Conservation (phyloP, 2,888 invertebrate species). For the Campoletis raptor region DNA sequence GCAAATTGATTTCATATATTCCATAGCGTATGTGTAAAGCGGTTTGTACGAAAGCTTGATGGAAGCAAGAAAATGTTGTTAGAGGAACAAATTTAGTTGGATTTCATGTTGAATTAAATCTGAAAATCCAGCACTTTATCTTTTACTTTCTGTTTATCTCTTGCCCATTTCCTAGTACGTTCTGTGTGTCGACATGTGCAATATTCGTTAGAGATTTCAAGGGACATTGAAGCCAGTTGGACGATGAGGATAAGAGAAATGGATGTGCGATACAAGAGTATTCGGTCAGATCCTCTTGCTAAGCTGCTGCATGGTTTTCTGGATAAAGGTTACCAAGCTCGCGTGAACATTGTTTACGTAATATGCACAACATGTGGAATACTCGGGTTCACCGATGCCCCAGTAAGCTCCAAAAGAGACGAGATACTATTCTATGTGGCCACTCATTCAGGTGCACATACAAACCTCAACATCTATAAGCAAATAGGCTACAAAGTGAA, state of each 20-base stretch:
- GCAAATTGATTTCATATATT: constrained; percentile 17
- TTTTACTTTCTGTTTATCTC: background rate
- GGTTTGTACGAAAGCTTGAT: background rate
- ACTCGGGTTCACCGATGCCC: constrained; percentile 60
- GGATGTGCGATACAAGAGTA: constrained; percentile 1
- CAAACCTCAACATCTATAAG: constrained; percentile 13
- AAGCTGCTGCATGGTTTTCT: constrained; percentile 17
- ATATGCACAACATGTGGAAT: constrained; percentile 64
- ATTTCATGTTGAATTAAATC: constrained; percentile 54
- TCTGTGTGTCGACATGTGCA: background rate
- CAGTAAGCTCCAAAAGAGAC: constrained; percentile 54
- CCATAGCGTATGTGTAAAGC: background rate
- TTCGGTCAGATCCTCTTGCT: constrained; percentile 4
- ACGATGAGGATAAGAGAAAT: background rate
- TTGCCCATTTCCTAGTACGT: background rate
- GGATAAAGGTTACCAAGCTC: constrained; percentile 55
- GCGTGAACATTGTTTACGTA: constrained; percentile 66
- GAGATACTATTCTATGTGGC: constrained; percentile 30
- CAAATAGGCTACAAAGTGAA: background rate
- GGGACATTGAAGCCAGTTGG: constrained; percentile 19
- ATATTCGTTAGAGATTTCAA: constrained; percentile 16
- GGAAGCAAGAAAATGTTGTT: constrained; percentile 45
- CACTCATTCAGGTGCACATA: background rate
- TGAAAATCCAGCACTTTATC: background rate
- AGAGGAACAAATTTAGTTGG: constrained; percentile 39